Percentiles rank a stretch among this genome's conserved stretches.
These are phyloP conservation scores for Pseudoips prasinana DNA, from an alignment of 2,888 invertebrate genomes.

Conservation along the genomic window DNA sequence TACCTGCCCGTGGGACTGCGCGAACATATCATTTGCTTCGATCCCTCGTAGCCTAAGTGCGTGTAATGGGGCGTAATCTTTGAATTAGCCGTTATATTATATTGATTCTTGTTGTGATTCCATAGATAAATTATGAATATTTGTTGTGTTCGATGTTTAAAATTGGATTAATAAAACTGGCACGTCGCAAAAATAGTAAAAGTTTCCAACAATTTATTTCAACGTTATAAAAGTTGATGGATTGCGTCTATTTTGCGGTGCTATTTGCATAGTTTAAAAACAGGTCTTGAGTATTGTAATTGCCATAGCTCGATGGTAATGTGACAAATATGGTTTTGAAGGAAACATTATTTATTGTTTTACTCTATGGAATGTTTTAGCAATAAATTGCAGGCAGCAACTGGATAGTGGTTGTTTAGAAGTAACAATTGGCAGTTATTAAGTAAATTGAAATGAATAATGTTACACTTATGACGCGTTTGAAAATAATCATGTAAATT, in stretches of 20 bases:
- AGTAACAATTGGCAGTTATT: conserved; percentile 20
- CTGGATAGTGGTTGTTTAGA: neutral
- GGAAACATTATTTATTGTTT: conserved; percentile 8
- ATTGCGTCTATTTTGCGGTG: too few species aligned
- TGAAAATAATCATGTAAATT: too few species aligned
- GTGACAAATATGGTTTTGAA: conserved; percentile 4
- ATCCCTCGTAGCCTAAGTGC: conserved; percentile 63
- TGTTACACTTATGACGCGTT: too few species aligned
- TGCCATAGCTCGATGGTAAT: conserved; percentile 15
- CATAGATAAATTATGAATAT: conserved; percentile 37
- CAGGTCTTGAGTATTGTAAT: conserved; percentile 1
- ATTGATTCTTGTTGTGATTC: conserved; percentile 66
- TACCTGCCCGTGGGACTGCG: conserved; percentile 72
- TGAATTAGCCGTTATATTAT: conserved; percentile 72
- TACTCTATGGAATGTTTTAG: conserved; percentile 19
- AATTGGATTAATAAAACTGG: conserved; percentile 10
- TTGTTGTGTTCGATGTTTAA: conserved; percentile 24
- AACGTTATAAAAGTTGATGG: neutral
- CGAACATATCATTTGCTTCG: conserved; percentile 69
- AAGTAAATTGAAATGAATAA: conserved; percentile 19
- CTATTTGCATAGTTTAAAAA: conserved; percentile 13
- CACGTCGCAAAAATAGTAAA: neutral
- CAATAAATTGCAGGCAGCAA: conserved; percentile 16
- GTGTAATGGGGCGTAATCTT: conserved; percentile 71
- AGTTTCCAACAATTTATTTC: conserved; percentile 22